A percentile compares a stretch with the other conserved stretches of the same genome.
These are phyloP conservation scores for Leuctra nigra DNA, from an alignment of 2,888 invertebrate genomes.

Conservation along the genomic window DNA sequence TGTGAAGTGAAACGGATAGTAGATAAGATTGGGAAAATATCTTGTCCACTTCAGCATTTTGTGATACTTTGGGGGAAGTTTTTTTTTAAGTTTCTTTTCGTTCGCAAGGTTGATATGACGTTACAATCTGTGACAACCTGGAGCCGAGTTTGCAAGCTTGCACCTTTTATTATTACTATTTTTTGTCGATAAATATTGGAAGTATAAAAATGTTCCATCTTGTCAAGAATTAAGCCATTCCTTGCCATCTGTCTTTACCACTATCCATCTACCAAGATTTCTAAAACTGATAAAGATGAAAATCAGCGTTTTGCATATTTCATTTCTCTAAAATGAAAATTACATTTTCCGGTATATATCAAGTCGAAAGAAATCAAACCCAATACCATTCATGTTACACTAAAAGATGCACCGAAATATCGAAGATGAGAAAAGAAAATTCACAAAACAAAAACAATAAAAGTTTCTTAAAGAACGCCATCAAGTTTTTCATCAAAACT, in stretches of 20 bases:
- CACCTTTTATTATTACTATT: slow-evolving; percentile 16
- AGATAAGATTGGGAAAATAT: slow-evolving; percentile 20
- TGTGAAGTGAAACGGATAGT: slow-evolving; percentile 12
- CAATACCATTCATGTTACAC: no score
- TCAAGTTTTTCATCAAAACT: no score
- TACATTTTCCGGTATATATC: no score
- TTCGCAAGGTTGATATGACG: slow-evolving; percentile 9
- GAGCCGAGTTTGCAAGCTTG: slow-evolving; percentile 21
- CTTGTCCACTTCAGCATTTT: slow-evolving; percentile 27
- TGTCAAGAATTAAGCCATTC: slow-evolving; percentile 16
- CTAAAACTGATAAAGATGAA: no score
- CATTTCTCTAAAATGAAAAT: no score
- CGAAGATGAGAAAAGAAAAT: no score
- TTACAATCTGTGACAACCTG: slow-evolving; percentile 13
- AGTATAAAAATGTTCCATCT: neutral
- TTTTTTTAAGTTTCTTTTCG: slow-evolving; percentile 8
- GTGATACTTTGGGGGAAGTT: slow-evolving; percentile 15
- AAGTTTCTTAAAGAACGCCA: no score
- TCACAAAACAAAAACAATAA: no score
- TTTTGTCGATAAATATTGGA: neutral
- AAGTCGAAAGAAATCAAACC: no score
- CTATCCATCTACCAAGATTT: neutral
- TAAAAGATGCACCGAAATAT: no score
- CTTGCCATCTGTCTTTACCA: neutral
- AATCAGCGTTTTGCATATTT: no score